phyloP scores from a whole-genome alignment of 2,113 vertebrate genomes.

The Neolamprologus sp. region DNA sequence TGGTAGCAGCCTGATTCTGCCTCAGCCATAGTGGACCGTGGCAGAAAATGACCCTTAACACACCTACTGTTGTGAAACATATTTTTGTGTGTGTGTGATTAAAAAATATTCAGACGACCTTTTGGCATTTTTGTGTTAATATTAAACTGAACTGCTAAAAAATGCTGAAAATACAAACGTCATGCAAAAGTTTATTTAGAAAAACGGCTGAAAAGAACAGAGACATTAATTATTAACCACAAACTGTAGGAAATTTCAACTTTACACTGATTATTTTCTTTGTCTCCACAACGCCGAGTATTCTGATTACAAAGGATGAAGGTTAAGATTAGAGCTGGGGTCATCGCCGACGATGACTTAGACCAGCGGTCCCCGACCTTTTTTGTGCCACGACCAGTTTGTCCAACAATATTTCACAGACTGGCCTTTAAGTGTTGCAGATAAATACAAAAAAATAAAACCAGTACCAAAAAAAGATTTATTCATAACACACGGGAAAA shows the following conservation, averaged over 20 bases:
- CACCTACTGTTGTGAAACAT: neutral
- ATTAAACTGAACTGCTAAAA: neutral
- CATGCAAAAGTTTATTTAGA: fast-evolving
- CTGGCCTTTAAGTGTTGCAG: neutral
- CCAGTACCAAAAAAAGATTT: fast-evolving
- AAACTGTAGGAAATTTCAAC: fast-evolving
- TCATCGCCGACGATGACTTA: neutral
- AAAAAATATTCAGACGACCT: neutral
- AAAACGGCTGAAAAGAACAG: neutral
- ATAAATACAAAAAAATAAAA: neutral
- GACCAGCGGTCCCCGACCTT: neutral
- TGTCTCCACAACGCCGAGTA: fast-evolving
- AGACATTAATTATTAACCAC: neutral
- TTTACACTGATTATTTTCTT: neutral
- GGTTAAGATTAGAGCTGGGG: neutral
- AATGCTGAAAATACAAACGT: neutral
- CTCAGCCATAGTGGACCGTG: neutral
- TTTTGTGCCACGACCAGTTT: fast-evolving
- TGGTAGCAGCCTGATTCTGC: neutral
- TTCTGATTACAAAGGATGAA: neutral
- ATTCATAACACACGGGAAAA: fast-evolving
- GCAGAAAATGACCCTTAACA: neutral
- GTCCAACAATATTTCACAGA: neutral
- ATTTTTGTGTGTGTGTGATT: neutral
- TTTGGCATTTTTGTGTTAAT: neutral